These are phyloP conservation scores for Spialia ferax DNA, from an alignment of 2,888 invertebrate genomes.

Conservation along the genomic window DNA sequence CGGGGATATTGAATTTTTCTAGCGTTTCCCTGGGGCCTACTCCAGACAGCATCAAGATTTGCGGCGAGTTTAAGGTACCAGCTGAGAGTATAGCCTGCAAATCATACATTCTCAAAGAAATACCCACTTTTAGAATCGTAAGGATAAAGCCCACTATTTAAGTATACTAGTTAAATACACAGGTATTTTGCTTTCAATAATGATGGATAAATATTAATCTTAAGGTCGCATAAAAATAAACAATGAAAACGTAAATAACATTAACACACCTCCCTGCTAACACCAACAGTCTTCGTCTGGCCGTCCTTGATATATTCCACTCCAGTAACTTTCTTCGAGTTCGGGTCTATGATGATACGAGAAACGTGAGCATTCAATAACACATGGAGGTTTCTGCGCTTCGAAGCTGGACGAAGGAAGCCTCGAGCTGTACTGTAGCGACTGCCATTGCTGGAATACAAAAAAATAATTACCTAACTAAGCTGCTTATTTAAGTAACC, in stretches of 20 bases:
- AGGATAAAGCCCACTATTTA: too few relatives aligned
- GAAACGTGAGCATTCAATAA: slow-evolving; percentile 88
- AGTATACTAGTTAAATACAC: too few relatives aligned
- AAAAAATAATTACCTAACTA: neutral
- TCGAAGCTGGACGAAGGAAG: slow-evolving; percentile 86
- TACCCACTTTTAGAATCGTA: too few relatives aligned
- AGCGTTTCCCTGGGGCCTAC: slow-evolving; percentile 88
- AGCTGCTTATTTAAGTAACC: too few relatives aligned
- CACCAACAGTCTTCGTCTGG: slow-evolving; percentile 73
- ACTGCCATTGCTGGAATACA: slow-evolving; percentile 82
- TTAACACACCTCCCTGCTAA: slow-evolving; percentile 79
- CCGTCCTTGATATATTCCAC: slow-evolving; percentile 88
- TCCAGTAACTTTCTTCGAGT: slow-evolving; percentile 81
- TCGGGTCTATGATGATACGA: slow-evolving; percentile 82
- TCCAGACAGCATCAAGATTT: slow-evolving; percentile 89
- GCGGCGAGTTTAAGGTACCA: slow-evolving; percentile 89
- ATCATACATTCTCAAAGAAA: too few relatives aligned
- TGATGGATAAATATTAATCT: too few relatives aligned
- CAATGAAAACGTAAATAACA: too few relatives aligned
- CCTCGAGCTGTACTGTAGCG: slow-evolving; percentile 88
- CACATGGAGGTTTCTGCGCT: slow-evolving; percentile 87
- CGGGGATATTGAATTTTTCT: too few relatives aligned
- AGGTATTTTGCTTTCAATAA: too few relatives aligned
- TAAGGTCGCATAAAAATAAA: too few relatives aligned
- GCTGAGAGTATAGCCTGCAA: slow-evolving; percentile 85